phyloP scores from a whole-genome alignment of 2,113 vertebrate genomes.

The Ibidorhyncha struthersii region DNA sequence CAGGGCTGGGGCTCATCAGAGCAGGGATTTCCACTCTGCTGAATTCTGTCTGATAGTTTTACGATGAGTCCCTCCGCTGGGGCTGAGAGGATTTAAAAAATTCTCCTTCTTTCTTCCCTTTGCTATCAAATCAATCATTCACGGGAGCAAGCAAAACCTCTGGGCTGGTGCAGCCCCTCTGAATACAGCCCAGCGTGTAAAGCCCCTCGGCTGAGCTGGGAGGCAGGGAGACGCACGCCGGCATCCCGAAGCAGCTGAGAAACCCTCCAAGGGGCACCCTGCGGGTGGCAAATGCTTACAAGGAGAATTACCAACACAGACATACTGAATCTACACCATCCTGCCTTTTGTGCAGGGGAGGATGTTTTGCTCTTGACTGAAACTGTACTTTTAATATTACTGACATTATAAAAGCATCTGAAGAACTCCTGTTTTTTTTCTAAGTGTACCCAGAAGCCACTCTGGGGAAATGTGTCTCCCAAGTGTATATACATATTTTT shows the following conservation, averaged over 20 bases:
- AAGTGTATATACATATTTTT: background rate
- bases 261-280: background rate
- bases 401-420: background rate
- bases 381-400: background rate
- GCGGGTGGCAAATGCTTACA: background rate
- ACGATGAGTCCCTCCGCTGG: background rate
- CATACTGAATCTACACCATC: background rate
- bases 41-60: background rate
- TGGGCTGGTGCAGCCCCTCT: accelerated
- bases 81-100: background rate
- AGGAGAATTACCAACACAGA: background rate
- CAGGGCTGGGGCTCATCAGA: background rate
- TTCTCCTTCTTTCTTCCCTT: background rate
- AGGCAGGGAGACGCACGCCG: background rate
- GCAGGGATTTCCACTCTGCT: conserved; percentile 6
- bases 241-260: background rate
- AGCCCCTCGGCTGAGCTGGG: background rate
- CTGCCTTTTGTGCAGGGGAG: background rate
- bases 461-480: background rate
- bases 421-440: background rate
- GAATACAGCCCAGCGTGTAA: background rate
- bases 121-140: background rate
- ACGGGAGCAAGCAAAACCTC: background rate
- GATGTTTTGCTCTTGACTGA: background rate
- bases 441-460: background rate